These are phyloP conservation scores for Luidia sarsii DNA, from an alignment of 53 echinoderm and acorn worm species.

Conservation along the genomic window DNA sequence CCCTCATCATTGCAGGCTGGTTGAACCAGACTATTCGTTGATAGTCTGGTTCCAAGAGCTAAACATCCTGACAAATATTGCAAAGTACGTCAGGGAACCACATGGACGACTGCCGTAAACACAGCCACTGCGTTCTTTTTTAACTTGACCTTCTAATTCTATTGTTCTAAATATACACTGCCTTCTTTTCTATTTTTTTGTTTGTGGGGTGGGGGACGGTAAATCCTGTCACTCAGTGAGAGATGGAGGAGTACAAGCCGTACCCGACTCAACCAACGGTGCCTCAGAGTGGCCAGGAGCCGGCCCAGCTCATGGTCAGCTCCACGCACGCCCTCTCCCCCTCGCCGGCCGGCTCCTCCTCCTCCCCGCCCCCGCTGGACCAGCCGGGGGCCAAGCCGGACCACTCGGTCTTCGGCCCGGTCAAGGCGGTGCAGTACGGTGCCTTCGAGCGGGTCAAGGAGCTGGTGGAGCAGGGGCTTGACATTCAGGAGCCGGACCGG, in stretches of 20 bases:
- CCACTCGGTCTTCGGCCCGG: conserved; percentile 65
- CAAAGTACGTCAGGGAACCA: too few species aligned
- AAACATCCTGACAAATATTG: too few species aligned
- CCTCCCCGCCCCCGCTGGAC: not conserved
- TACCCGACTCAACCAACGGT: conserved; percentile 78
- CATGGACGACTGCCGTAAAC: too few species aligned
- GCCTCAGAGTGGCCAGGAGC: conserved; percentile 10
- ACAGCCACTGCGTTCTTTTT: too few species aligned
- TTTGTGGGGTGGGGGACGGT: too few species aligned
- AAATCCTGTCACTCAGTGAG: not conserved
- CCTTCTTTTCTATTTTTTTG: not conserved
- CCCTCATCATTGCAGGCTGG: too few species aligned
- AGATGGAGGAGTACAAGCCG: conserved; percentile 62
- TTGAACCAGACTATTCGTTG: too few species aligned
- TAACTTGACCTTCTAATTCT: too few species aligned
- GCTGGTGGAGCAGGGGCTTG: conserved; percentile 76
- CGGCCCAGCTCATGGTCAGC: conserved; percentile 49
- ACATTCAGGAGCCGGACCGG: conserved; percentile 80
- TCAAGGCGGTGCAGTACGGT: conserved; percentile 94
- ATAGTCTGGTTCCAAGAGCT: too few species aligned
- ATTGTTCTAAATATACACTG: too few species aligned
- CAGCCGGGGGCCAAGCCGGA: conserved; percentile 40
- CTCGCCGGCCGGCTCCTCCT: not conserved
- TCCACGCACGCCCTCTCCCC: conserved; percentile 7
- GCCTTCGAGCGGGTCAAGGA: conserved; percentile 75